Conservation (phyloP, 2,797 vertebrate genomes). For the Erithacus rubecula region DNA sequence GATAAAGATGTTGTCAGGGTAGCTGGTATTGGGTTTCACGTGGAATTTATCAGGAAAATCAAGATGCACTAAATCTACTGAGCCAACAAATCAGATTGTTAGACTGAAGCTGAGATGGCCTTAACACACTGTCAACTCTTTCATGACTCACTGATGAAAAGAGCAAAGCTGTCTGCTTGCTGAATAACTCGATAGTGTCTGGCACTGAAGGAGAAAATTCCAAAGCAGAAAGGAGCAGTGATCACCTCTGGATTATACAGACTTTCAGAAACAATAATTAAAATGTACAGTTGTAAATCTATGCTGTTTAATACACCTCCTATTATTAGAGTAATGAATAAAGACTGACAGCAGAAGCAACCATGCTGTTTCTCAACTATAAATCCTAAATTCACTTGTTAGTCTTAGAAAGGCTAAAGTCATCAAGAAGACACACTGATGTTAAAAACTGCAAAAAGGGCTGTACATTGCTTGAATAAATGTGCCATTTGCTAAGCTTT, state of each 20-base stretch:
- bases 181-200: not conserved
- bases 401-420: conserved; percentile 47
- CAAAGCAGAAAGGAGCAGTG: not conserved
- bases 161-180: conserved; percentile 34
- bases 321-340: conserved; percentile 31
- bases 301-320: conserved; percentile 26
- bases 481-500: not conserved
- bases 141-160: conserved; percentile 59
- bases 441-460: not conserved
- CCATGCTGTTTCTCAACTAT: conserved; percentile 39
- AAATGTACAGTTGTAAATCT: conserved; percentile 41
- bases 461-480: not conserved
- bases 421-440: conserved; percentile 14
- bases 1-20: conserved; percentile 40
- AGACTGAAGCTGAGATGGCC: conserved; percentile 46
- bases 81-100: conserved; percentile 46
- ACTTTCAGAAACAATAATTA: conserved; percentile 32
- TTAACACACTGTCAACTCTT: conserved; percentile 56
- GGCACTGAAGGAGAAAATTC: conserved; percentile 25
- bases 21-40: conserved; percentile 40
- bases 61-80: conserved; percentile 48
- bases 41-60: conserved; percentile 64
- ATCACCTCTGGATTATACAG: not conserved
- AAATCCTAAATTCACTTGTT: conserved; percentile 49
- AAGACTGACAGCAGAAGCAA: conserved; percentile 24